phyloP scores from a whole-genome alignment of 2,888 invertebrate genomes.

The Drosophila mayaguana region DNA sequence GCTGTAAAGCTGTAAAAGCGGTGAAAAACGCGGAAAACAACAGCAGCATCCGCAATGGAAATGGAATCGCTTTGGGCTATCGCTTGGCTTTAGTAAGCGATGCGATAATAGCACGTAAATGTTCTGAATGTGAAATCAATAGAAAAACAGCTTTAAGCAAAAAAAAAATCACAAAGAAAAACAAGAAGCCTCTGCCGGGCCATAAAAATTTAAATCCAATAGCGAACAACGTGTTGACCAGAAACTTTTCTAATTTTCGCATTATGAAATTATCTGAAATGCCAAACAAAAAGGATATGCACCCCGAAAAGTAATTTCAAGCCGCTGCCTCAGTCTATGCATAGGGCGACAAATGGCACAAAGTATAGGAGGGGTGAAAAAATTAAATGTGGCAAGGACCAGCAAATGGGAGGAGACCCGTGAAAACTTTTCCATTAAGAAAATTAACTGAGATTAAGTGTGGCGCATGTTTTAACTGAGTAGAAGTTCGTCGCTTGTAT shows the following conservation, averaged over 20 bases:
- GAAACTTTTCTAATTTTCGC: slow-evolving; percentile 79
- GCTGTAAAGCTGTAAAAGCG: neutral
- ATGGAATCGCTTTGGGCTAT: slow-evolving; percentile 57
- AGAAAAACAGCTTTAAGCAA: slow-evolving; percentile 57
- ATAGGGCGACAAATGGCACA: slow-evolving; percentile 50
- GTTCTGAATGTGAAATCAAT: slow-evolving; percentile 77
- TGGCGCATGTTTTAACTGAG: slow-evolving; percentile 61
- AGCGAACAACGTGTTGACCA: slow-evolving; percentile 25
- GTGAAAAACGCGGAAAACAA: slow-evolving; percentile 43
- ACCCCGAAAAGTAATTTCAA: slow-evolving; percentile 44
- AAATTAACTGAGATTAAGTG: slow-evolving; percentile 84
- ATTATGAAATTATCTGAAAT: slow-evolving; percentile 74
- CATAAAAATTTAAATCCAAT: slow-evolving; percentile 63
- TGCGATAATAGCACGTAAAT: slow-evolving; percentile 74
- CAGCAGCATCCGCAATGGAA: slow-evolving; percentile 45
- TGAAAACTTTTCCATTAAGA: slow-evolving; percentile 83
- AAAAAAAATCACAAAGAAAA: neutral
- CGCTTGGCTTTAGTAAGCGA: slow-evolving; percentile 65
- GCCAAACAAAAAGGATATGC: slow-evolving; percentile 9
- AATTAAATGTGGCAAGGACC: slow-evolving; percentile 35
- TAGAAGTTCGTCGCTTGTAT: slow-evolving; percentile 46
- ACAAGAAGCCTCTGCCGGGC: neutral
- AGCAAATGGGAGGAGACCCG: slow-evolving; percentile 40
- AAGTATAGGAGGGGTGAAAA: slow-evolving; percentile 14
- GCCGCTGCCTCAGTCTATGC: slow-evolving; percentile 31